Evolutionary conservation across 2,113 vertebrate genomes (phyloP), one percentile per base, ranked within the genome.

Genomic region (Callipepla squamata): DNA sequence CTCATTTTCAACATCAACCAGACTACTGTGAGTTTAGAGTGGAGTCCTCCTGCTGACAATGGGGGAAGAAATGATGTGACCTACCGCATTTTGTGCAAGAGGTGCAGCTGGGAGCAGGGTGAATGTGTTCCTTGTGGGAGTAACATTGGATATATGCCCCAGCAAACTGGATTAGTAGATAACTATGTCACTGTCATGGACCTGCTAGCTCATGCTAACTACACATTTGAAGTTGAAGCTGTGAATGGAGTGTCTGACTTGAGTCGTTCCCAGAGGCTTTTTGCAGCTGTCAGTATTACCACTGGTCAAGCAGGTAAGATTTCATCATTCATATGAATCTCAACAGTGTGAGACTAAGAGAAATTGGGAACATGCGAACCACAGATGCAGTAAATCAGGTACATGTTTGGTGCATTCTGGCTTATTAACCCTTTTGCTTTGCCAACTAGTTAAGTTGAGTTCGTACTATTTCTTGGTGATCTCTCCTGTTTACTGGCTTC

Each of bases 1-100:
- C 98, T 99, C 95, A 99, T 99, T 97, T 99, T 99, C 98, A 99
- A 99, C 97, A 99, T 99, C 98, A 99, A 99, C 98, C 99, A 99
- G 97, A 99, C 99, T 90, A 99, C 98, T 2, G 98, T 99, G 63
- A 98, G 98, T 97, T 97, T 99, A 96, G 99, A 99, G 96, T 99
- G 99, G 99, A 98, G 98, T 96, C 99, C 99, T 63, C 99, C 99
- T 17, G 99, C 99, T 2, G 99, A 99, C 97, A 98, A 98, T 0
- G 99, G 99, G 6, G 99, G 99, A 86, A 98, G 99, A 67, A 98
- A 98, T 5, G 99, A 99, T n/a, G 99, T 99, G 95, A 99, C 98
- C 93, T 99, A 99, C 98, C 97, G 99, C 94, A 97, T 99, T 85
- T 83, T 99, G 75, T 99, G 99, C 96, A 98, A 99, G 70, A 97